Base-by-base conservation (phyloP, 1,140 invertebrate species). In the Ceratitis capitata region DNA sequence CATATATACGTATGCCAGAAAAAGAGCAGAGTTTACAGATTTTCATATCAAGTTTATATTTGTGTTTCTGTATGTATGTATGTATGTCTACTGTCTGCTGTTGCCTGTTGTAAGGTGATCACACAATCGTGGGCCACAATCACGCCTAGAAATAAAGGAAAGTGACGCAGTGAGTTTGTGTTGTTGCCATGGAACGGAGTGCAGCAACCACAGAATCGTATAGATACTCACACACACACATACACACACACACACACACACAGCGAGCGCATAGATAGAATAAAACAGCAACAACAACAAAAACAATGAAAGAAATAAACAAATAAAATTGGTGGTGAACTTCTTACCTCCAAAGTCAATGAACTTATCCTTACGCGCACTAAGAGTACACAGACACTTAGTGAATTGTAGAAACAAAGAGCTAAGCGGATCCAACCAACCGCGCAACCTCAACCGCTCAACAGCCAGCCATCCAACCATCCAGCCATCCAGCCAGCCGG, bases 111-210 rank as follows among this genome's bases (percentile, higher is more conserved):
- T 45, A 78, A 45, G 35, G 42, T 78, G 35, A 78, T 45, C 35
- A n/a, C 42, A 39, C 42, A 45, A 45, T 78, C 69, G 42, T 78
- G 35, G 39, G 39, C 39, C 39, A 78, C 39, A 78, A 78, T 78
- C 69, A 78, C 69, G 69, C 69, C 69, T 78, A 78, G 42, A 78
- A 78, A 78, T 78, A 78, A 78, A 78, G 69, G 69, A 78, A 78
- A 78, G 69, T 78, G 69, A 78, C 39, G 35, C 42, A 78, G 69
- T 78, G 39, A 78, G 39, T 78, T 78, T 78, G 69, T 78, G 69
- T 45, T 78, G 69, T 23, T 45, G 69, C n/a, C 42, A 39, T 14
- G 45, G 69, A 45, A 23, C 9, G 26, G 69, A 78, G 69, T 78
- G 69, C 16, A 56, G 19, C 42, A 78, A 45, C 69, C 39, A 78